phyloP scores from a whole-genome alignment of 2,797 vertebrate species.

The Pygocentrus nattereri region DNA sequence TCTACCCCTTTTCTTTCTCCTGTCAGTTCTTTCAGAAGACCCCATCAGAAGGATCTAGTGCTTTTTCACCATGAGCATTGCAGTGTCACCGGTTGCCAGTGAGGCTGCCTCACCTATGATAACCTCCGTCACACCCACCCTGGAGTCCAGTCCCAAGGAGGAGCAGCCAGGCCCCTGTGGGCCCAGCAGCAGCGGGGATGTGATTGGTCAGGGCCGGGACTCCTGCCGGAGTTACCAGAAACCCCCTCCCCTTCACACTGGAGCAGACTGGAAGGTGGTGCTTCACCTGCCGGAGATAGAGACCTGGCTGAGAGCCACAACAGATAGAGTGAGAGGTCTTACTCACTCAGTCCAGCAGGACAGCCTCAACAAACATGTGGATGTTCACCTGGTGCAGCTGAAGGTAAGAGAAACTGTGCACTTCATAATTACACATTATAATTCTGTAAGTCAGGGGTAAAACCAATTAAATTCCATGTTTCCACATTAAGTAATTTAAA shows the following conservation, averaged over 20 bases:
- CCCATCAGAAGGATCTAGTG: conserved; percentile 65
- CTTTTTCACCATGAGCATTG: conserved; percentile 85
- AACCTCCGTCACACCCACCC: conserved; percentile 87
- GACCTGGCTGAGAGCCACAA: conserved; percentile 91
- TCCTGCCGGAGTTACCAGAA: conserved; percentile 84
- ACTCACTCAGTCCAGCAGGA: conserved; percentile 94
- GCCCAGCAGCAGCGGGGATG: conserved; percentile 28
- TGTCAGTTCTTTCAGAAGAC: conserved; percentile 78
- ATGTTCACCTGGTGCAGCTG: conserved; percentile 94
- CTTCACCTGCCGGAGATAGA: conserved; percentile 97
- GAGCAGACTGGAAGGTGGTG: conserved; percentile 97
- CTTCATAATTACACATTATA: neutral
- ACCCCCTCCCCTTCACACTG: conserved; percentile 91
- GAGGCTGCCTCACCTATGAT: conserved; percentile 89
- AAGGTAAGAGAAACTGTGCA: conserved; percentile 83
- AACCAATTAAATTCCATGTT: too few species aligned
- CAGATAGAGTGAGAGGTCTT: conserved; percentile 90
- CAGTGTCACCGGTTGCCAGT: conserved; percentile 83
- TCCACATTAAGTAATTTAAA: too few species aligned
- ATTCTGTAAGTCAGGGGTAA: neutral
- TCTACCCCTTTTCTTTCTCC: conserved; percentile 47
- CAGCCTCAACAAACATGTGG: conserved; percentile 88
- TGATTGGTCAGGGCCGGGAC: conserved; percentile 61
- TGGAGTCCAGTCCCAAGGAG: conserved; percentile 73
- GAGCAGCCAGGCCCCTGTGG: conserved; percentile 30